A percentile compares a stretch with the other conserved stretches of the same genome.
phyloP scores from a whole-genome alignment of 1,140 invertebrate species.

The Heliconius nattereri region DNA sequence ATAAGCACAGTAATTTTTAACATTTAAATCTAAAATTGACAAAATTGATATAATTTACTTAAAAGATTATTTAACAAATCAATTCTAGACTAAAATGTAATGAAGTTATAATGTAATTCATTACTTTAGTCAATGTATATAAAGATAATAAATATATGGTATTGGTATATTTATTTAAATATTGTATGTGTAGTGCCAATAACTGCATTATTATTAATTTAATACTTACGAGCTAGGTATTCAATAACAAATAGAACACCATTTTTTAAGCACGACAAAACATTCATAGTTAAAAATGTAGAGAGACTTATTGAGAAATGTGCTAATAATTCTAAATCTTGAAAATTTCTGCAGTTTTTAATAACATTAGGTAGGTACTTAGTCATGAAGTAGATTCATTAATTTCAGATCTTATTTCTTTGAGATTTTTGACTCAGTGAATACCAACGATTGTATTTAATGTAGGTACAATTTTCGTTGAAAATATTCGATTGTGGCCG shows the following conservation, averaged over 20 bases:
- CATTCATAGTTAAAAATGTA: constrained; percentile 83
- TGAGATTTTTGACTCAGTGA: constrained; percentile 63
- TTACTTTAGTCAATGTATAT: not conserved
- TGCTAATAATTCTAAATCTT: constrained; percentile 82
- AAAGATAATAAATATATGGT: not conserved
- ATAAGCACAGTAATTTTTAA: constrained; percentile 63
- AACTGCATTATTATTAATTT: constrained; percentile 77
- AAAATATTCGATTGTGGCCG: constrained; percentile 74
- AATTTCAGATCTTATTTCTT: constrained; percentile 69
- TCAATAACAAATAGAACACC: constrained; percentile 83
- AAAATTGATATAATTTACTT: constrained; percentile 80
- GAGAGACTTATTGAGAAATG: constrained; percentile 82
- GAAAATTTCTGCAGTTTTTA: constrained; percentile 68
- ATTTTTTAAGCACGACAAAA: constrained; percentile 82
- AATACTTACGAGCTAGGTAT: constrained; percentile 81
- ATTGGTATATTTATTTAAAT: not conserved
- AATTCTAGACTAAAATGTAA: constrained; percentile 62
- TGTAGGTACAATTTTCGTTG: constrained; percentile 59
- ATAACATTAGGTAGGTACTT: constrained; percentile 52
- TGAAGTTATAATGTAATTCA: constrained; percentile 39
- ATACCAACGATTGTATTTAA: constrained; percentile 56
- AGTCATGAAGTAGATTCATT: constrained; percentile 69
- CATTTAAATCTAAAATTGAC: constrained; percentile 80
- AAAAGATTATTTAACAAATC: constrained; percentile 67
- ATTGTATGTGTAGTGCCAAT: constrained; percentile 78